Evolutionary conservation across 92 coral and sea anemone species (phyloP).

Genomic region (Palythoa grandis): DNA sequence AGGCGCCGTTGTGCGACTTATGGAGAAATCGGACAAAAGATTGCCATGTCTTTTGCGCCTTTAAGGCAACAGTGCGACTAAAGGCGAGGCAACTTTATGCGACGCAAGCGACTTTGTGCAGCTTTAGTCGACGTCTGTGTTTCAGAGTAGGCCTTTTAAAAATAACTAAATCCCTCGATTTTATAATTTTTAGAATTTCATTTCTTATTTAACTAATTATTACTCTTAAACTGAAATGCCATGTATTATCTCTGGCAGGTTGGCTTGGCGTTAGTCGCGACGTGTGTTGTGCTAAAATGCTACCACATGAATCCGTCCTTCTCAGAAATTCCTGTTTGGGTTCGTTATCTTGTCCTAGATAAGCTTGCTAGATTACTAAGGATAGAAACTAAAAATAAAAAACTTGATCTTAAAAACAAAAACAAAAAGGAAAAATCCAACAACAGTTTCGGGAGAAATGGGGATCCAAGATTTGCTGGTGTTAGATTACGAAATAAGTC

Average conservation of each 20-base stretch:
- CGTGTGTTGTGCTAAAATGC: conserved; percentile 81
- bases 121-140: too few relatives aligned
- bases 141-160: too few relatives aligned
- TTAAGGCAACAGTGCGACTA: too few relatives aligned
- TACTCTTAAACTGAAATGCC: background rate
- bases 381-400: conserved; percentile 57
- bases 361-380: conserved; percentile 72
- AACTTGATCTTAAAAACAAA: conserved; percentile 24
- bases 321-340: conserved; percentile 88
- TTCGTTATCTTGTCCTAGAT: conserved; percentile 69
- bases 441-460: conserved; percentile 6
- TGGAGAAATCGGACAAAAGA: too few relatives aligned
- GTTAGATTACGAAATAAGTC: background rate
- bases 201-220: background rate
- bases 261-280: conserved; percentile 86
- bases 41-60: too few relatives aligned
- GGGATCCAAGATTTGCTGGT: conserved; percentile 2
- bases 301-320: conserved; percentile 85
- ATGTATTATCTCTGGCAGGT: conserved; percentile 52
- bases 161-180: too few relatives aligned
- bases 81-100: too few relatives aligned
- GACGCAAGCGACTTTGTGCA: too few relatives aligned
- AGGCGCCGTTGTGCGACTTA: too few relatives aligned
- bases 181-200: background rate
- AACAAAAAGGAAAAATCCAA: conserved; percentile 34